These are phyloP conservation scores for Lordiphosa collinella DNA, from an alignment of 1,140 invertebrate genomes.

Conservation along the genomic window DNA sequence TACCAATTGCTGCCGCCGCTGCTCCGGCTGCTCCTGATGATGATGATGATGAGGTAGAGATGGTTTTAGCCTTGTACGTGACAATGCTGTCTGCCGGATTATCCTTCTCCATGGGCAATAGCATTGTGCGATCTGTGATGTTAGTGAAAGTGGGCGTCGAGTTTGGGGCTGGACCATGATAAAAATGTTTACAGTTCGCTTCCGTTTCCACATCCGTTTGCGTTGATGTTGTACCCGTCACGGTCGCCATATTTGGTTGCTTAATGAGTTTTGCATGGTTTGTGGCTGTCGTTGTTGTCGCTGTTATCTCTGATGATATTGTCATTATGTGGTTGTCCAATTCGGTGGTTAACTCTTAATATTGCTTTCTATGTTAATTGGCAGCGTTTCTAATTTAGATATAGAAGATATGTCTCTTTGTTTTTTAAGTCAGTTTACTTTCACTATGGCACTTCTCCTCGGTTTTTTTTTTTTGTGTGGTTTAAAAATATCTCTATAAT, in stretches of 20 bases:
- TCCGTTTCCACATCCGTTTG: conserved; percentile 49
- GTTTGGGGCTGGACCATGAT: conserved; percentile 50
- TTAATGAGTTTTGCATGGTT: conserved; percentile 69
- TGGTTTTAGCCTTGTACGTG: conserved; percentile 65
- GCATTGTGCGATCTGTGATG: conserved; percentile 46
- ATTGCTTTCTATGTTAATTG: conserved; percentile 9
- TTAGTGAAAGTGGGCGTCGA: conserved; percentile 17
- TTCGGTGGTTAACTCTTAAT: conserved; percentile 42
- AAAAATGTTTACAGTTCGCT: conserved; percentile 38
- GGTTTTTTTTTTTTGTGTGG: conserved; percentile 8
- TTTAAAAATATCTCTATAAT: conserved; percentile 10
- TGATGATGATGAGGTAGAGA: conserved; percentile 18
- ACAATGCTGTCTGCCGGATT: conserved; percentile 38
- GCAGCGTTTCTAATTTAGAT: background rate
- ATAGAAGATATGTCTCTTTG: background rate
- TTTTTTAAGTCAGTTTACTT: background rate
- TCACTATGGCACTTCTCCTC: conserved; percentile 5
- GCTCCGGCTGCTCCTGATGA: too few species aligned
- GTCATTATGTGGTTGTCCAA: conserved; percentile 48
- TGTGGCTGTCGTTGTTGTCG: conserved; percentile 31
- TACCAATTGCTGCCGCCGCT: conserved; percentile 45
- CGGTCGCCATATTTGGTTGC: conserved; percentile 61
- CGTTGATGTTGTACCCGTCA: conserved; percentile 48
- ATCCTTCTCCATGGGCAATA: conserved; percentile 31
- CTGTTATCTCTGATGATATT: conserved; percentile 55